Conservation (phyloP, 2,797 vertebrate genomes). For the Mycteria americana region DNA sequence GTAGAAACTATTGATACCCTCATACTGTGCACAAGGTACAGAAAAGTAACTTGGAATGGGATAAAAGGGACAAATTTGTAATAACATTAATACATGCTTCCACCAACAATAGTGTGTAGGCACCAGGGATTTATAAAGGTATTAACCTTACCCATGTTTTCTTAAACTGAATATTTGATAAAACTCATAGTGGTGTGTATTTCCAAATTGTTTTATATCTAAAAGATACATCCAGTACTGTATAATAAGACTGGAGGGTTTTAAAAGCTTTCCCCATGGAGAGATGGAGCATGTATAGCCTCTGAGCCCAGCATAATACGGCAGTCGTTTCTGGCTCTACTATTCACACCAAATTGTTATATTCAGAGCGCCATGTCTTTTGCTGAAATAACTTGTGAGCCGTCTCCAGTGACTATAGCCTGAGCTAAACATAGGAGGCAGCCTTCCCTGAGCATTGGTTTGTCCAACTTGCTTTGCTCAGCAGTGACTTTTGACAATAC, state of each 20-base stretch:
- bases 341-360: fast-evolving
- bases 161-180: neutral
- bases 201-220: neutral
- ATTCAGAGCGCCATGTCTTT: neutral
- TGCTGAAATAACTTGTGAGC: neutral
- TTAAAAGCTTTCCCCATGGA: neutral
- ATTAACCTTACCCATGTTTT: neutral
- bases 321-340: neutral
- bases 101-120: neutral
- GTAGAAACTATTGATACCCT: neutral
- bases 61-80: slow-evolving; percentile 13
- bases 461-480: neutral
- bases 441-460: neutral
- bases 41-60: neutral
- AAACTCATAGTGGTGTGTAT: neutral
- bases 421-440: neutral
- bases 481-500: neutral
- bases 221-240: neutral
- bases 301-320: fast-evolving
- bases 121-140: neutral
- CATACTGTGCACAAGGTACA: neutral
- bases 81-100: neutral
- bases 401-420: neutral
- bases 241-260: neutral
- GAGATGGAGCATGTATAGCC: neutral